These are phyloP conservation scores for Cryptoleucopteryx plumbea DNA, from an alignment of 2,113 vertebrate genomes.

Conservation along the genomic window DNA sequence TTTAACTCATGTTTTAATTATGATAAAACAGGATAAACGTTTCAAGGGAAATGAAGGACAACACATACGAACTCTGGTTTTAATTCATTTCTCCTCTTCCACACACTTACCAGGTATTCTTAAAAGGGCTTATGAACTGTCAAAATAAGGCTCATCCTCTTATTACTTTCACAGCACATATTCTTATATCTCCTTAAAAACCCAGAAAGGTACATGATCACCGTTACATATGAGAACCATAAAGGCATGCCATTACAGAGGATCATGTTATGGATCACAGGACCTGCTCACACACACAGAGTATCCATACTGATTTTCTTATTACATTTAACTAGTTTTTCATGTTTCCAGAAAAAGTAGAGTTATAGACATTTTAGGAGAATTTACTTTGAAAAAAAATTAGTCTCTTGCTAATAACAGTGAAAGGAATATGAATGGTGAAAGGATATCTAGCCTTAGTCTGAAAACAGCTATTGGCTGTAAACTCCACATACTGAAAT, in stretches of 20 bases:
- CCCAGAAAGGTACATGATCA: background rate
- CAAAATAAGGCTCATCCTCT: background rate
- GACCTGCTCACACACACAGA: background rate
- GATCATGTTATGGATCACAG: background rate
- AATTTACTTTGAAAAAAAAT: slow-evolving; percentile 17
- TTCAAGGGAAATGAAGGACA: background rate
- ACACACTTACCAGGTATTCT: background rate
- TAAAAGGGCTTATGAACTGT: background rate
- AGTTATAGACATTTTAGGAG: background rate
- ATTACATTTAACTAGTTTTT: slow-evolving; percentile 11
- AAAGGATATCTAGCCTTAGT: background rate
- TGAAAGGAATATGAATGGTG: background rate
- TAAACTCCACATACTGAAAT: background rate
- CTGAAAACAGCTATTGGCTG: background rate
- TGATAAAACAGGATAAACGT: background rate
- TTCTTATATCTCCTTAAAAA: background rate
- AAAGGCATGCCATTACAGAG: background rate
- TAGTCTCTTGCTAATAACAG: background rate
- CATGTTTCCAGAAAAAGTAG: slow-evolving; percentile 1
- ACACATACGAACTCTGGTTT: background rate
- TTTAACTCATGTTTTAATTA: background rate
- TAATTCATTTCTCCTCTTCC: background rate
- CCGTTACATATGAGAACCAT: background rate
- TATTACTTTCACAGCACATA: background rate
- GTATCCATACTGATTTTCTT: background rate